Conservation (phyloP, 2,797 vertebrate genomes). For the Chromobotia macracanthus region DNA sequence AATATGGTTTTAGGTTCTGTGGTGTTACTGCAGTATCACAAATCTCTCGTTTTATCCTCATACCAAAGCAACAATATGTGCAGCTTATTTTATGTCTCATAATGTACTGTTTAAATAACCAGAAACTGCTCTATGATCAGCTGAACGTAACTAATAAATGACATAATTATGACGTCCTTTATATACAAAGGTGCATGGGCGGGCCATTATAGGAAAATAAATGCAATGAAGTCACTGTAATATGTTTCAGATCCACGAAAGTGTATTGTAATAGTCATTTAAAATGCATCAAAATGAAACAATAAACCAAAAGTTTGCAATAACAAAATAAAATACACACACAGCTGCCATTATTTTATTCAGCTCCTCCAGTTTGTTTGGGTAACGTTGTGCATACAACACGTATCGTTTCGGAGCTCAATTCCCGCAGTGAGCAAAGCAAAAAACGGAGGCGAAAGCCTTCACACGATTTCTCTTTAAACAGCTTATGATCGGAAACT, state of each 20-base stretch:
- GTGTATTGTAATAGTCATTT: not conserved
- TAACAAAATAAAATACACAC: not conserved
- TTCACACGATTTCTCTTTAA: no score
- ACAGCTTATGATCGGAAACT: not conserved
- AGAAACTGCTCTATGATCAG: not conserved
- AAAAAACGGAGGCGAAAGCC: no score
- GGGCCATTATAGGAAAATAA: no score
- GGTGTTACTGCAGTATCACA: slow-evolving; percentile 23
- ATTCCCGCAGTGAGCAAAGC: not conserved
- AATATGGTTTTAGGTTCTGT: slow-evolving; percentile 19
- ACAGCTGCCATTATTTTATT: not conserved
- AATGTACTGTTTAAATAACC: not conserved
- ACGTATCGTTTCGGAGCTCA: not conserved
- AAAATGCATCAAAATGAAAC: not conserved
- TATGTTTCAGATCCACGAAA: not conserved
- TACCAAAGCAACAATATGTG: not conserved
- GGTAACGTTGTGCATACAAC: not conserved
- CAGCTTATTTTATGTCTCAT: not conserved
- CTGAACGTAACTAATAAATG: no score
- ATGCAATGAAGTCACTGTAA: no score
- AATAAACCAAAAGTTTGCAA: not conserved
- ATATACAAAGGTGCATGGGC: no score
- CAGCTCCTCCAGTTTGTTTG: not conserved
- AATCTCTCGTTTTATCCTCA: not conserved
- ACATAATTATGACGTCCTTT: no score